Percentiles rank a stretch among this genome's conserved stretches.
phyloP scores from a whole-genome alignment of 1,140 invertebrate genomes.

The Microplitis demolitor region DNA sequence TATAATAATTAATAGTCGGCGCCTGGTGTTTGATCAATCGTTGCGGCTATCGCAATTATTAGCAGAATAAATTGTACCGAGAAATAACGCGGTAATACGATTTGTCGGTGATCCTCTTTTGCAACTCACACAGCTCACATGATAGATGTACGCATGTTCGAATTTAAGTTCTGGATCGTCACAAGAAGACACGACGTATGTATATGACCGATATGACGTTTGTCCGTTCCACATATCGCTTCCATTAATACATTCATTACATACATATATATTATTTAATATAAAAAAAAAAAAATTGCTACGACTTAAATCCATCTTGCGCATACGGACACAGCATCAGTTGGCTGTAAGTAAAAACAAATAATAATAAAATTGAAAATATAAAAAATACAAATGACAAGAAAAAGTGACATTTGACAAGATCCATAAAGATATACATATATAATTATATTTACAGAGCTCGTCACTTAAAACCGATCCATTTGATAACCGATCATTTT shows the following conservation, averaged over 20 bases:
- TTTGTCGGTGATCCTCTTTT: slow-evolving; percentile 10
- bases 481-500: slow-evolving; percentile 16
- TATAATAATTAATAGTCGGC: slow-evolving; percentile 11
- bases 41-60: not conserved
- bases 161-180: too few relatives aligned
- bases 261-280: too few relatives aligned
- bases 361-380: not conserved
- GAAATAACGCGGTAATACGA: slow-evolving; percentile 22
- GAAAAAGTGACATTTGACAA: not conserved
- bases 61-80: slow-evolving; percentile 10
- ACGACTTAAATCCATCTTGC: too few relatives aligned
- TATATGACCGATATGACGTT: slow-evolving; percentile 1
- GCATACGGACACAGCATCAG: not conserved
- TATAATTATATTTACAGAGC: slow-evolving; percentile 12
- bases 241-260: slow-evolving; percentile 13
- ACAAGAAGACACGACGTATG: not conserved
- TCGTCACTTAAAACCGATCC: slow-evolving; percentile 13
- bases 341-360: not conserved
- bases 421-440: slow-evolving; percentile 7
- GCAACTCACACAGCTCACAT: not conserved
- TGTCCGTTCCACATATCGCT: slow-evolving; percentile 25
- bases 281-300: too few relatives aligned
- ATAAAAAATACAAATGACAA: not conserved
- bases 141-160: not conserved
- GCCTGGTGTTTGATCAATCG: slow-evolving; percentile 17